Conservation (phyloP, 2,113 vertebrate genomes). For the Ia io region DNA sequence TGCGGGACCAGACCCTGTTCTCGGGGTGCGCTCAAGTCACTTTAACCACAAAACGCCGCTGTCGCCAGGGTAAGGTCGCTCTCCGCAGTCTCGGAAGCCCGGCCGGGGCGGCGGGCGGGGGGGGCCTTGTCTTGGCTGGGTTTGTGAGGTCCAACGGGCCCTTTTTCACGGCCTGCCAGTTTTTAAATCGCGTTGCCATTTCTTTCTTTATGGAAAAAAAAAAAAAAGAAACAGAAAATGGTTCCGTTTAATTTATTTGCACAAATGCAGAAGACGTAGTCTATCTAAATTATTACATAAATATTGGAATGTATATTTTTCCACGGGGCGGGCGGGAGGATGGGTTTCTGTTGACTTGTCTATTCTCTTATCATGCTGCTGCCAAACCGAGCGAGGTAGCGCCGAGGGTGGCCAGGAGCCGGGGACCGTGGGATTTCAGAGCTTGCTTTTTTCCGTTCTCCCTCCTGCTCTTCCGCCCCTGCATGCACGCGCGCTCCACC, state of each 20-base stretch:
- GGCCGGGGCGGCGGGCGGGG: neutral
- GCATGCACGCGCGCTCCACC: conserved; percentile 11
- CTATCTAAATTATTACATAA: conserved; percentile 89
- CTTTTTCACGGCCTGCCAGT: conserved; percentile 76
- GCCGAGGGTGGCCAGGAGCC: conserved; percentile 43
- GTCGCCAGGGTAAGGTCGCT: conserved; percentile 9
- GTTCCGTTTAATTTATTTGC: conserved; percentile 89
- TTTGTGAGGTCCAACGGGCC: conserved; percentile 61
- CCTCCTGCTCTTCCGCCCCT: neutral
- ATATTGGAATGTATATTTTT: conserved; percentile 87
- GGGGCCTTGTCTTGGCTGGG: conserved; percentile 65
- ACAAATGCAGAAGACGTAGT: conserved; percentile 87
- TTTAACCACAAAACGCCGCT: conserved; percentile 35
- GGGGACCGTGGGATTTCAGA: conserved; percentile 40
- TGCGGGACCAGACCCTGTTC: conserved; percentile 80
- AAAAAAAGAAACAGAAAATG: conserved; percentile 51
- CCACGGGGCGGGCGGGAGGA: conserved; percentile 81
- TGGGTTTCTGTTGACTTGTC: conserved; percentile 78
- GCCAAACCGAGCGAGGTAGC: conserved; percentile 53
- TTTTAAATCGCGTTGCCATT: conserved; percentile 79
- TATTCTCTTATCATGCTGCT: conserved; percentile 72
- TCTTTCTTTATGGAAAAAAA: conserved; percentile 68
- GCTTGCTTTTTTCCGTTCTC: conserved; percentile 14
- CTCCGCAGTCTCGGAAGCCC: neutral
- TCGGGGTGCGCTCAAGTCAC: conserved; percentile 59